Evolutionary conservation across 2,113 vertebrate genomes (phyloP), one percentile per base, ranked within the genome.

Genomic region (Axis porcinus): DNA sequence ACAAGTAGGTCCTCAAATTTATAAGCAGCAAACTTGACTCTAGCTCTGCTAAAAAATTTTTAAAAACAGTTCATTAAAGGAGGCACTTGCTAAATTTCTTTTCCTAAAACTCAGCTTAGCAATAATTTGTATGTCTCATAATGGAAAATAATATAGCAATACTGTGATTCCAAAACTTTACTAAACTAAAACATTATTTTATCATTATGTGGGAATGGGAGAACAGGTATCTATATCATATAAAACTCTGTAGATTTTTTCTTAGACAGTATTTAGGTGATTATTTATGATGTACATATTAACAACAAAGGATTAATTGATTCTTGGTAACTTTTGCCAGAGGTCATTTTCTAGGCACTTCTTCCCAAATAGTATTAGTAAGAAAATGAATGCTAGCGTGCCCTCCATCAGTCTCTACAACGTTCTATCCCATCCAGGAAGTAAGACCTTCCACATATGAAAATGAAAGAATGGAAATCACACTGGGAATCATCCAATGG

Each of bases 151-250:
- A 57, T 0, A 60, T 1, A 50, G 47, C 47, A 14, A 86, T 1
- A 76, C 3, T 43, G 13, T 83, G 25, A 96, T 86, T 86, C 60
- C 14, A 85, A 96, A 94, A 84, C 16, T 10, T n/a, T 13, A 74
- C 36, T 19, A 11, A 33, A 60, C 7, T 17, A 43, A 96, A 81
- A 50, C 45, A 19, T 43, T 50, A 50, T 43, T 54, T 78, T 86
- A 91, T 8, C 21, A 1, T 16, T 52, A 12, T 2, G 27, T 2
- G 17, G 28, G 13, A n/a, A 30, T 6, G 47, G 28, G 15, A 33
- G 25, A 33, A 45, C 33, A 47, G 2, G 17, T 25, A 16, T 2
- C 11, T 4, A 19, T 2, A 67, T 25, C 62, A 54, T 54, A 10
- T 55, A 79, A 67, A 50, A 85, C 43, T 8, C 21, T 17, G n/a